phyloP scores from a whole-genome alignment of 2,888 invertebrate genomes.

The Archips crataeganus region DNA sequence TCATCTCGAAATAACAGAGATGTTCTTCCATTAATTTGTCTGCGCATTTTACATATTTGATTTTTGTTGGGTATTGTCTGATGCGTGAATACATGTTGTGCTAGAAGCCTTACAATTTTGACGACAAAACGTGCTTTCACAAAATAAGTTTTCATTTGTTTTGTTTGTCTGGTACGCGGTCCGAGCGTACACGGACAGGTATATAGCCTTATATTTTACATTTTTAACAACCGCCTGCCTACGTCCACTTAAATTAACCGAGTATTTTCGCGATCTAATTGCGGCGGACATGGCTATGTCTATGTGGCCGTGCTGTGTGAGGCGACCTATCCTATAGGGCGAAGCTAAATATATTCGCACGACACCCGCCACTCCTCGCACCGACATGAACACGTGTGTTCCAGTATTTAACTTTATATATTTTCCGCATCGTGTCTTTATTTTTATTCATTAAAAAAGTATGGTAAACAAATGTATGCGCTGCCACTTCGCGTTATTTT shows the following conservation, averaged over 20 bases:
- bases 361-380: conserved; percentile 66
- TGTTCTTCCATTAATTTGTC: not conserved
- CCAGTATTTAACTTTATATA: conserved; percentile 31
- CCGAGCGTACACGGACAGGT: not conserved
- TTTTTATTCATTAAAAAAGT: not conserved
- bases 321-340: conserved; percentile 45
- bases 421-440: not conserved
- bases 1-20: conserved; percentile 1
- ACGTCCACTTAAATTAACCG: conserved; percentile 21
- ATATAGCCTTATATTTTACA: conserved; percentile 1
- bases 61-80: no score
- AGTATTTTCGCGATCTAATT: conserved; percentile 39
- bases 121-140: not conserved
- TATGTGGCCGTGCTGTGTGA: conserved; percentile 35
- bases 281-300: conserved; percentile 28
- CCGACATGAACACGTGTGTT: conserved; percentile 62
- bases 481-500: not conserved
- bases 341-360: conserved; percentile 71
- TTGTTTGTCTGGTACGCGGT: not conserved
- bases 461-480: conserved; percentile 4
- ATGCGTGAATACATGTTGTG: not conserved
- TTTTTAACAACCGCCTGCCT: not conserved
- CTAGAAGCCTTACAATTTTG: not conserved
- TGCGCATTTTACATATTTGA: not conserved
- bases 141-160: not conserved